A percentile compares a stretch with the other conserved stretches of the same genome.
Evolutionary conservation across 2,797 vertebrate genomes (phyloP).

Genomic region (Pangasius krempfi): DNA sequence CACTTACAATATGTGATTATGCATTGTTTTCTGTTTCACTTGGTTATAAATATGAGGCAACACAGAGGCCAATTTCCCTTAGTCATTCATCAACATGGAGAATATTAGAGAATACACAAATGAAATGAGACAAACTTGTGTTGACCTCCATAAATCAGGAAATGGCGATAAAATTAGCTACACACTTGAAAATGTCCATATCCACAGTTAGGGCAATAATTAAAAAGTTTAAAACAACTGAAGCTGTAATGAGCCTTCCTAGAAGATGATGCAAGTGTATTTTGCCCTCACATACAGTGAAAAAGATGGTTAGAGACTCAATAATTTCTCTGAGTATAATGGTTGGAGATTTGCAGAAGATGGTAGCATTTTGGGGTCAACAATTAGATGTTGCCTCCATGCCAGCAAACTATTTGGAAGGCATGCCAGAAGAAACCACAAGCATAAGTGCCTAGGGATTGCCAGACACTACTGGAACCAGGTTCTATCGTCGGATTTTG

Average conservation of each 20-base stretch:
- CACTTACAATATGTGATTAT: background rate
- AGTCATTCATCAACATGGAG: background rate
- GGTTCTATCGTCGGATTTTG: background rate
- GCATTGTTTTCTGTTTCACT: background rate
- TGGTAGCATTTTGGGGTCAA: background rate
- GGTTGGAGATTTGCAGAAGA: background rate
- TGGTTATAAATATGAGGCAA: background rate
- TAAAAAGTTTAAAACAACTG: background rate
- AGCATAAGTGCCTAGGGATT: background rate
- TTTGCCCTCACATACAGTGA: background rate
- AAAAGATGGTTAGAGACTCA: background rate
- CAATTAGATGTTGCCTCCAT: no score
- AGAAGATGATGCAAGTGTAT: background rate
- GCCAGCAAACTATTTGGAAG: background rate
- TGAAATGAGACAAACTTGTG: constrained; percentile 1
- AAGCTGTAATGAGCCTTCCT: background rate
- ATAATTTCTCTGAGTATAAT: background rate
- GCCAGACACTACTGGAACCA: background rate
- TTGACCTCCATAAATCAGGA: background rate
- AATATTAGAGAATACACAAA: background rate
- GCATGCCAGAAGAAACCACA: background rate
- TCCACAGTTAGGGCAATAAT: background rate
- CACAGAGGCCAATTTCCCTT: background rate
- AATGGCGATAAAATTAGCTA: background rate
- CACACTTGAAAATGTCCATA: background rate